Evolutionary conservation across 2,797 vertebrate species (phyloP), one percentile per base, ranked within the genome.

Genomic region (Gymnoscopelus braueri): DNA sequence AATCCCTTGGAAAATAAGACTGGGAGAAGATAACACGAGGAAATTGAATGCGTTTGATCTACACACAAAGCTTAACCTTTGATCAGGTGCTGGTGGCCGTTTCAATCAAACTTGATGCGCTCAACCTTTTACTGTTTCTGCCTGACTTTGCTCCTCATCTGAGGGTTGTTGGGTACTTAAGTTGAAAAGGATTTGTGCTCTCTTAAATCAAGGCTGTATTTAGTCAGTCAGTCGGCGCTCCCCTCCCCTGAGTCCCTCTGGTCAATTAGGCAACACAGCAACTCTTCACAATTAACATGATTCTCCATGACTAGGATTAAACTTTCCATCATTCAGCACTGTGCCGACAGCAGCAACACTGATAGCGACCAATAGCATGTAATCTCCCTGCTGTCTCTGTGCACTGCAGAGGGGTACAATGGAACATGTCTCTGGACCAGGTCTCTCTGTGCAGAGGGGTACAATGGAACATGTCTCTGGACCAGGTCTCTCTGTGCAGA

Each of bases 31-130:
- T 91, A 87, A 90, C 84, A 81, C 50, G 78, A 90, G 83, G 86
- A 90, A 92, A 92, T 86, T 88, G 87, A 91, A 83, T 48, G 86
- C 49, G 80, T 94, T 92, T 93, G 91, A 94, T 90, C 90, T 91
- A 68, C 78, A 78, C 79, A 78, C 64, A 77, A 75, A 83, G 81
- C 85, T 85, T 77, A 89, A 88, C 82, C 84, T 78, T 53, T 72
- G 87, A 88, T 91, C 89, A 87, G 89, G 84, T 82, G 85, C 73
- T 83, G 82, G 60, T 77, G 67, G 84, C 66, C 50, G 55, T 79
- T 87, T 78, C 77, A 82, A 83, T 92, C 90, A 90, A 87, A 88
- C 62, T 75, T 59, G 48, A 72, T 87, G 81, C 78, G 63, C 75
- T 82, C 71, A 68, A 68, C 71, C 70, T 81, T 79, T 77, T 72